A percentile compares a stretch with the other conserved stretches of the same genome.
Evolutionary conservation across 2,113 vertebrate species (phyloP).

Genomic region (Stercorarius parasiticus): DNA sequence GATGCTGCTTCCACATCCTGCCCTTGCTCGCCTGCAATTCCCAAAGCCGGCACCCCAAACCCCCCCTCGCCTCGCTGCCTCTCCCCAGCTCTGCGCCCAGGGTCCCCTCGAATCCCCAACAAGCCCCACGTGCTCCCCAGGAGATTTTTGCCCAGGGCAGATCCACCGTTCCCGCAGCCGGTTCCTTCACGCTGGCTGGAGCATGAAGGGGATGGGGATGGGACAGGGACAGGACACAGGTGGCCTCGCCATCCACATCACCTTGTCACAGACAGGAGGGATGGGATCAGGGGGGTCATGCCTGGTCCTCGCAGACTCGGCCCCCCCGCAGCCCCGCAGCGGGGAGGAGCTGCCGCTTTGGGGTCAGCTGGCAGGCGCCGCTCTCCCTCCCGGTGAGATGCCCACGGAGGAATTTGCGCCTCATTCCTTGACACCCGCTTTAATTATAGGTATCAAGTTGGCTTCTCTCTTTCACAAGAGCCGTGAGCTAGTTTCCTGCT

Average conservation of each 20-base stretch:
- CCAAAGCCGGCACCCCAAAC: not conserved
- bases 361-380: not conserved
- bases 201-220: not conserved
- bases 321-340: no score
- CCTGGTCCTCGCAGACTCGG: fast-evolving
- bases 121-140: not conserved
- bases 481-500: not conserved
- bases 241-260: not conserved
- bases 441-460: slow-evolving; percentile 15
- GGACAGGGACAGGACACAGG: not conserved
- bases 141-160: not conserved
- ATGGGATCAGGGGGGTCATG: not conserved
- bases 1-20: not conserved
- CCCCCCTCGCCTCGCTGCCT: fast-evolving
- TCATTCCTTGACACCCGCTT: slow-evolving; percentile 40
- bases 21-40: not conserved
- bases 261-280: fast-evolving
- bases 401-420: slow-evolving; percentile 30
- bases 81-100: not conserved
- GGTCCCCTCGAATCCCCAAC: fast-evolving
- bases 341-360: not conserved
- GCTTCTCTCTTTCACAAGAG: slow-evolving; percentile 46
- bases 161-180: fast-evolving
- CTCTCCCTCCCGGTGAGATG: not conserved
- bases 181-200: not conserved